Base-by-base conservation (phyloP, 37 sponge, comb jelly and placozoan species). In the Spongilla lacustris region DNA sequence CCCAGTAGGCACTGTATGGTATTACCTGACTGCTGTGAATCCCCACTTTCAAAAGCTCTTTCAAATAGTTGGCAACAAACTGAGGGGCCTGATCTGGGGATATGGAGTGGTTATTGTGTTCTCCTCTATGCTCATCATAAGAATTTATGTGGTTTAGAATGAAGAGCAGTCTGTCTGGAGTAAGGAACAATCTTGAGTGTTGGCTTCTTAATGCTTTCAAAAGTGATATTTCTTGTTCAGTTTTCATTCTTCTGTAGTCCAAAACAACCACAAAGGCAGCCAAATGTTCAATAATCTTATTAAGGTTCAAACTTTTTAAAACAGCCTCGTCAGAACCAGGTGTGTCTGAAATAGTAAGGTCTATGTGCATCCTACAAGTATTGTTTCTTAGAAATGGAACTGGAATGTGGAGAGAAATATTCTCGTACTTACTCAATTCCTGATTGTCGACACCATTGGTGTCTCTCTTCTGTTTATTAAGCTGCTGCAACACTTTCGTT, bases 1-100 rank as follows among this genome's bases (percentile, higher is more conserved):
- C 75, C 75, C 75, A 74, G 19, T 34, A 24, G 33, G 75, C 75
- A 74, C 75, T 74, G 36, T 24, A 74, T 24, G 75, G 75, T 74
- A 74, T 36, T 24, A 74, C 35, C 34, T 36, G 75, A 24, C 33
- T 36, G 13, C 36, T 17, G 24, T 36, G 24, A 4, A 74, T 74
- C 0, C 2, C 33, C 24, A 74, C 75, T 24, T 74, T n/a, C 24
- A 74, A 36, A 26, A 36, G 32, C 2, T 74, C 35, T 36, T 74
- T 27, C 35, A 74, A 36, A 36, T 74, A 74, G 4, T 33, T 24
- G 19, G 32, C 34, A 36, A 74, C 75, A 30, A 36, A 74, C 32
- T 10, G 19, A 24, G 24, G 75, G 11, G 35, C 36, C 4, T 74
- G 36, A 36, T 74, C 33, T 22, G 75, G 75, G 0, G 22, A 13